phyloP scores from a whole-genome alignment of 2,888 invertebrate species.

The Eledona agricola region DNA sequence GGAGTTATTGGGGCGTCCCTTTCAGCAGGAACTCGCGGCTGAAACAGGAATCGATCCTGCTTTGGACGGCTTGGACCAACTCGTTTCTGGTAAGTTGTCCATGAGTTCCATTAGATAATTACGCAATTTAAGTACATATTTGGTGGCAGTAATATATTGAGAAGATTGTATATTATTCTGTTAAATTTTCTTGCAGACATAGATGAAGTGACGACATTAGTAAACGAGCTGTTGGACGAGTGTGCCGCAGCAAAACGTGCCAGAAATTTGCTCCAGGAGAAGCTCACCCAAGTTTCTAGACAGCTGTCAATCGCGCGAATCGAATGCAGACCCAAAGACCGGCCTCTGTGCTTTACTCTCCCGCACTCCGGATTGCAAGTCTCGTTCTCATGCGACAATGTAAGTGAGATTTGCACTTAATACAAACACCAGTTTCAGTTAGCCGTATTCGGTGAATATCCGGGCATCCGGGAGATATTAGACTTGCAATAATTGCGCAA shows the following conservation, averaged over 20 bases:
- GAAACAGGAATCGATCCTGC: constrained; percentile 82
- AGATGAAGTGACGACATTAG: constrained; percentile 67
- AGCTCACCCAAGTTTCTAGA: constrained; percentile 68
- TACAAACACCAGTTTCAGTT: constrained; percentile 11
- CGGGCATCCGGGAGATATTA: constrained; percentile 31
- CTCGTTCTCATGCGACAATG: constrained; percentile 70
- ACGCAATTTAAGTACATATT: too few species aligned
- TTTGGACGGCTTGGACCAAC: constrained; percentile 74
- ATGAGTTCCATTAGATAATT: too few species aligned
- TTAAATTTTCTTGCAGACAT: constrained; percentile 62
- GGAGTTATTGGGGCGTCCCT: constrained; percentile 78
- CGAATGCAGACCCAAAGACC: constrained; percentile 75
- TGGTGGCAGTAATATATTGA: too few species aligned
- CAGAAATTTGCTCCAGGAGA: constrained; percentile 67
- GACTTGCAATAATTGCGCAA: constrained; percentile 42
- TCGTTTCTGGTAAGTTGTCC: constrained; percentile 70
- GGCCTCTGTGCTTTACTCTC: constrained; percentile 79
- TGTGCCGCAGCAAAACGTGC: constrained; percentile 67
- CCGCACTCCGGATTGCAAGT: constrained; percentile 76
- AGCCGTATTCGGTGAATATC: constrained; percentile 5
- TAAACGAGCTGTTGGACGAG: constrained; percentile 67
- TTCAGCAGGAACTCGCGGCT: constrained; percentile 75
- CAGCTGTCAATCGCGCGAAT: constrained; percentile 70
- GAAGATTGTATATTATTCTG: not conserved
- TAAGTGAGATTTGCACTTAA: constrained; percentile 53